Evolutionary conservation across 1,140 invertebrate species (phyloP).

Genomic region (Archegozetes longisetosus): DNA sequence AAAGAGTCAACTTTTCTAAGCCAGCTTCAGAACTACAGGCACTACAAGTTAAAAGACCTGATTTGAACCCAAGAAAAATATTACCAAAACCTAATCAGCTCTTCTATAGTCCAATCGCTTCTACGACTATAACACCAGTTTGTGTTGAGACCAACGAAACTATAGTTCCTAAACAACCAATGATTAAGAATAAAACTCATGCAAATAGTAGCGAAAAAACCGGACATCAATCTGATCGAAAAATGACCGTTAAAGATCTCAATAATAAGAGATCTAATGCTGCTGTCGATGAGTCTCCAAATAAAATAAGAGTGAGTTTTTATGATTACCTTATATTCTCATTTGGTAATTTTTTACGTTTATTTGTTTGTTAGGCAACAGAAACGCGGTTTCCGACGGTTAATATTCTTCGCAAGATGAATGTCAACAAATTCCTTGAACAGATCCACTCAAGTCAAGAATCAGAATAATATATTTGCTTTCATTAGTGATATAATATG

Average conservation of each 20-base stretch:
- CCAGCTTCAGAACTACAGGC: neutral
- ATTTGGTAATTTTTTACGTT: neutral
- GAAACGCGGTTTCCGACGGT: neutral
- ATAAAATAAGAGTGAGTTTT: neutral
- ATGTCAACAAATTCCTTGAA: neutral
- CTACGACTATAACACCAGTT: no score
- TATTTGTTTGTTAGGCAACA: neutral
- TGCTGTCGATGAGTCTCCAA: neutral
- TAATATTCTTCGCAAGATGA: neutral
- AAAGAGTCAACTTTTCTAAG: neutral
- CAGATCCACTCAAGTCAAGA: neutral
- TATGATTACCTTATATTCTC: neutral
- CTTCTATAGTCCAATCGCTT: no score
- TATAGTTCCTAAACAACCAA: neutral
- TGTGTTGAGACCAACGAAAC: neutral
- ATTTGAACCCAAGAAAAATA: neutral
- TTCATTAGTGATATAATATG: no score
- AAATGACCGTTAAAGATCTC: neutral
- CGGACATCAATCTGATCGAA: neutral
- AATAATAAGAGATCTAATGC: neutral
- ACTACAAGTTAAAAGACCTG: neutral
- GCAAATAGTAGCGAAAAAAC: neutral
- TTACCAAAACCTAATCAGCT: no score
- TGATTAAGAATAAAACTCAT: neutral
- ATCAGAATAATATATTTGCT: neutral